Percentiles rank a stretch among this genome's conserved stretches.
These are phyloP conservation scores for Euzetes globulus DNA, from an alignment of 2,888 invertebrate genomes.

Conservation along the genomic window DNA sequence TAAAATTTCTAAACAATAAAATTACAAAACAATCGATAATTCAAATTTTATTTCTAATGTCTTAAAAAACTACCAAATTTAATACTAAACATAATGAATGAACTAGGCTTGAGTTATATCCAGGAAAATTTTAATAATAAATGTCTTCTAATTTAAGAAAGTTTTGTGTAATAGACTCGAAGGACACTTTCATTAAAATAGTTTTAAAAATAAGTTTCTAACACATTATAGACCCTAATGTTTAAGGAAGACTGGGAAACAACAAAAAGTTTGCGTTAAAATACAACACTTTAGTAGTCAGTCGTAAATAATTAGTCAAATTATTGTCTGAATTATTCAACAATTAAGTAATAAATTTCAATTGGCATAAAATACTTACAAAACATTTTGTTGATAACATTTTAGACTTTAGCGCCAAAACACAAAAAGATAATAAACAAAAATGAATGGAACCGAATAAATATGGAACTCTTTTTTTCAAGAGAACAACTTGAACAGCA, in stretches of 20 bases:
- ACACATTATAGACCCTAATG: background rate
- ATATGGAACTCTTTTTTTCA: background rate
- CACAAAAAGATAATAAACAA: background rate
- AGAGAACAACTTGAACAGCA: too few species aligned
- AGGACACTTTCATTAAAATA: conserved; percentile 12
- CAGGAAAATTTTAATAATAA: background rate
- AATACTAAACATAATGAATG: too few species aligned
- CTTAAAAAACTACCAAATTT: background rate
- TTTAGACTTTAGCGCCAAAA: background rate
- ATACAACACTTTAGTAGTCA: background rate
- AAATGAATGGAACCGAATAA: background rate
- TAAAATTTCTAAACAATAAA: too few species aligned
- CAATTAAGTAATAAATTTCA: background rate
- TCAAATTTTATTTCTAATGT: background rate
- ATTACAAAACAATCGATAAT: background rate
- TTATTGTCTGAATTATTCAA: background rate
- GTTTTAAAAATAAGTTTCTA: background rate
- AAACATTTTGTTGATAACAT: conserved; percentile 17
- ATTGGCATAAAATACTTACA: background rate
- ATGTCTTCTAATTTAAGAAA: background rate
- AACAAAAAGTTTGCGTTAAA: background rate
- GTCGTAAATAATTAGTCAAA: background rate
- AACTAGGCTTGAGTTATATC: too few species aligned
- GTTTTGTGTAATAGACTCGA: background rate
- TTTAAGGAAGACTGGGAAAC: background rate